Conservation (phyloP, 2,113 vertebrate species). For the Atractosteus spatula region DNA sequence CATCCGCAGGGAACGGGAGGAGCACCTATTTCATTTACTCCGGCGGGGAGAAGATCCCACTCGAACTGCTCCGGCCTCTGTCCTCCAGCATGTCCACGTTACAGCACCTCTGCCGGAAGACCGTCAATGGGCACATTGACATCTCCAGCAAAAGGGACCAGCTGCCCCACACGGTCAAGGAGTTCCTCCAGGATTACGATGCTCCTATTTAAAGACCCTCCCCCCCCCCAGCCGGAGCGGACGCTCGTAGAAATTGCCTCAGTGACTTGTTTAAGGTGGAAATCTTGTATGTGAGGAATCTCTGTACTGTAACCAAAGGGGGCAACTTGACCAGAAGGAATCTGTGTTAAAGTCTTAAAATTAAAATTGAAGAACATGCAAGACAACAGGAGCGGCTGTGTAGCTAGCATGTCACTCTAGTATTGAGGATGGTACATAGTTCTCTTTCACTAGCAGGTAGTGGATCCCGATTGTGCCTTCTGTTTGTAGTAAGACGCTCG, state of each 20-base stretch:
- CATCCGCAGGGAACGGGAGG: conserved; percentile 43
- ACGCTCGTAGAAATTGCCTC: neutral
- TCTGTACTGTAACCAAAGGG: neutral
- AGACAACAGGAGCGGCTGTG: too few species aligned
- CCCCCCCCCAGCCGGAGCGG: conserved; percentile 14
- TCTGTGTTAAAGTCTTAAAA: neutral
- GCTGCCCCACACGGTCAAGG: conserved; percentile 82
- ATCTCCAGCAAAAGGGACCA: conserved; percentile 79
- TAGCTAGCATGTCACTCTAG: too few species aligned
- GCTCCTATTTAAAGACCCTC: conserved; percentile 74
- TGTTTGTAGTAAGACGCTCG: too few species aligned
- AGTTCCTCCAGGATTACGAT: conserved; percentile 91
- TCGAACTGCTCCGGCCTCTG: conserved; percentile 84
- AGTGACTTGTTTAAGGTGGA: conserved; percentile 2
- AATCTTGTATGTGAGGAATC: neutral
- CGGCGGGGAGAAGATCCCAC: conserved; percentile 82
- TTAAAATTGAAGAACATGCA: neutral
- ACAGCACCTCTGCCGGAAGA: conserved; percentile 94
- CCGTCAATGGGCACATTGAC: conserved; percentile 86
- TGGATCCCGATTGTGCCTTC: too few species aligned
- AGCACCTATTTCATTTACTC: conserved; percentile 86
- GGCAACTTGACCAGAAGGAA: neutral
- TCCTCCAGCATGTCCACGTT: conserved; percentile 80
- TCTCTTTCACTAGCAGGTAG: too few species aligned
- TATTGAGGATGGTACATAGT: too few species aligned